These are phyloP conservation scores for Chiroxiphia lanceolata DNA, from an alignment of 2,797 vertebrate species.

Conservation along the genomic window DNA sequence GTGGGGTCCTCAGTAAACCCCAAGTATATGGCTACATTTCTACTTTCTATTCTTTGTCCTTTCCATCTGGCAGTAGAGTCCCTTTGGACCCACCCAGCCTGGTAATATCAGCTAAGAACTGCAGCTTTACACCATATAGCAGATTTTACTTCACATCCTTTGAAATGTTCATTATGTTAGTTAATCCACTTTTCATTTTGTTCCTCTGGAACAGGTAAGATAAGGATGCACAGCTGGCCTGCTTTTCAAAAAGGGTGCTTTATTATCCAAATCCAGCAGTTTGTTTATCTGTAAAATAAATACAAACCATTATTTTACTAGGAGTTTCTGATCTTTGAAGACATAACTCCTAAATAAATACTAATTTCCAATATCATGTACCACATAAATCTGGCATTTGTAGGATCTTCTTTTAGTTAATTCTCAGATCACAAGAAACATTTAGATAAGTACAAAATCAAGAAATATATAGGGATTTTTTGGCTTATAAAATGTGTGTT, in stretches of 20 bases:
- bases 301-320: background rate
- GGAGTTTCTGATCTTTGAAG: background rate
- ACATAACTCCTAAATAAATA: background rate
- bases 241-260: background rate
- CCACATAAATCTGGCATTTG: background rate
- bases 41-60: background rate
- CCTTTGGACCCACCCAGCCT: background rate
- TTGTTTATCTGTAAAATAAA: constrained; percentile 11
- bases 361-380: background rate
- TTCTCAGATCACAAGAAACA: background rate
- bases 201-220: constrained; percentile 26
- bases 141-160: background rate
- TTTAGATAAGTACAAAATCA: background rate
- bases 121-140: background rate
- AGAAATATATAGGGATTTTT: background rate
- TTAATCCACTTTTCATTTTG: constrained; percentile 28
- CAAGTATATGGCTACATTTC: background rate
- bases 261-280: background rate
- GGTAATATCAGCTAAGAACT: background rate
- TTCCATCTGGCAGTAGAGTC: background rate
- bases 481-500: background rate
- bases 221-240: background rate
- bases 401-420: background rate
- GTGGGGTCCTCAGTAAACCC: background rate
- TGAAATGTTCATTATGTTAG: constrained; percentile 1